These are phyloP conservation scores for Steatornis caripensis DNA, from an alignment of 2,113 vertebrate genomes.

Conservation along the genomic window DNA sequence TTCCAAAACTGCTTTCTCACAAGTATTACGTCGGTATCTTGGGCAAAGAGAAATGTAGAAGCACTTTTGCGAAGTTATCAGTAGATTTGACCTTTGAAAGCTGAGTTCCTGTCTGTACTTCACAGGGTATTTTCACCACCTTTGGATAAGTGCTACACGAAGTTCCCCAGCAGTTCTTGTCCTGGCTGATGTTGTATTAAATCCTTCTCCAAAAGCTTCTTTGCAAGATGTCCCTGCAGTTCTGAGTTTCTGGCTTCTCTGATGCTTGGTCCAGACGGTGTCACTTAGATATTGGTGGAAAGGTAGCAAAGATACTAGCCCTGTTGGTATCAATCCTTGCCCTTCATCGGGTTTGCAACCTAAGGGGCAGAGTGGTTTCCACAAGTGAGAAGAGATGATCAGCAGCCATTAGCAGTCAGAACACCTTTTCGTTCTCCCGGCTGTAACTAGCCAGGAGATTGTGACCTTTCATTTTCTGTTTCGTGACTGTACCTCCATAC, in stretches of 20 bases:
- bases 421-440: background rate
- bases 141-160: background rate
- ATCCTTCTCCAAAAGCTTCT: background rate
- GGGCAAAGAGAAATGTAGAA: background rate
- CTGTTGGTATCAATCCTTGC: rapidly evolving
- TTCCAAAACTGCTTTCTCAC: background rate
- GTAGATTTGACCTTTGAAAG: background rate
- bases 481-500: rapidly evolving
- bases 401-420: background rate
- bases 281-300: background rate
- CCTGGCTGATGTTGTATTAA: background rate
- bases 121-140: background rate
- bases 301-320: background rate
- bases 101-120: background rate
- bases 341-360: background rate
- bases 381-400: background rate
- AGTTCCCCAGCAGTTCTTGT: background rate
- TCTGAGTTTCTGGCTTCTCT: background rate
- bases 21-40: background rate
- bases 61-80: background rate
- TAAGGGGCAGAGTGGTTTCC: background rate
- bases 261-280: too few relatives aligned
- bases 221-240: background rate
- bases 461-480: background rate
- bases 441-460: background rate